Percentiles rank a stretch among this genome's conserved stretches.
Evolutionary conservation across 2,888 invertebrate species (phyloP).

Genomic region (Imbricaverruca yamaguchii): DNA sequence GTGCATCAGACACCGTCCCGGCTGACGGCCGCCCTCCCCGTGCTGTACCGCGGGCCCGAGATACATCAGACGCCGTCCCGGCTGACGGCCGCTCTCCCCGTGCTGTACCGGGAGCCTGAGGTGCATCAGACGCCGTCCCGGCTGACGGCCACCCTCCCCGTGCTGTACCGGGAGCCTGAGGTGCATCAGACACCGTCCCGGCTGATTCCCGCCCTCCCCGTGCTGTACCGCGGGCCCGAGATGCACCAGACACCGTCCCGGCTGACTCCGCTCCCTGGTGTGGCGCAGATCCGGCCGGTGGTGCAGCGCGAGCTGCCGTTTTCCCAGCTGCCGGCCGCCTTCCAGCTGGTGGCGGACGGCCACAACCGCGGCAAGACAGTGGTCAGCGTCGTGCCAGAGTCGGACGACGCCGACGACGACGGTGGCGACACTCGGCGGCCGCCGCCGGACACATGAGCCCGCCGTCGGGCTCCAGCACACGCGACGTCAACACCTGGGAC

Average conservation of each 20-base stretch:
- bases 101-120: slow-evolving; percentile 55
- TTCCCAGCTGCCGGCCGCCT: slow-evolving; percentile 61
- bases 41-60: no score
- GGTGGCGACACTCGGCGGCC: neutral
- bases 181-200: neutral
- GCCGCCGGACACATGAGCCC: neutral
- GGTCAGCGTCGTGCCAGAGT: slow-evolving; percentile 37
- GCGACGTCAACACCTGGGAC: no score
- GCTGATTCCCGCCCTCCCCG: neutral
- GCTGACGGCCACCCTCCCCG: slow-evolving; percentile 60
- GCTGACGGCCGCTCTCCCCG: neutral
- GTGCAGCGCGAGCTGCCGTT: slow-evolving; percentile 66
- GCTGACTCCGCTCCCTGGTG: no score
- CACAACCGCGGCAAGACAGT: slow-evolving; percentile 73
- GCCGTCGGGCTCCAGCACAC: no score
- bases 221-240: neutral
- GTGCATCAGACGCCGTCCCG: slow-evolving; percentile 61
- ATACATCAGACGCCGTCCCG: neutral
- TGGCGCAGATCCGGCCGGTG: slow-evolving; percentile 56
- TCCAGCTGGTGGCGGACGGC: slow-evolving; percentile 53
- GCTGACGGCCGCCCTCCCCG: neutral
- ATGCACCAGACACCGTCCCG: no score
- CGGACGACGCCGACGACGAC: neutral
- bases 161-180: no score
- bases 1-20: neutral